Evolutionary conservation across 2,113 vertebrate genomes (phyloP).

Genomic region (Nothoprocta pentlandii): DNA sequence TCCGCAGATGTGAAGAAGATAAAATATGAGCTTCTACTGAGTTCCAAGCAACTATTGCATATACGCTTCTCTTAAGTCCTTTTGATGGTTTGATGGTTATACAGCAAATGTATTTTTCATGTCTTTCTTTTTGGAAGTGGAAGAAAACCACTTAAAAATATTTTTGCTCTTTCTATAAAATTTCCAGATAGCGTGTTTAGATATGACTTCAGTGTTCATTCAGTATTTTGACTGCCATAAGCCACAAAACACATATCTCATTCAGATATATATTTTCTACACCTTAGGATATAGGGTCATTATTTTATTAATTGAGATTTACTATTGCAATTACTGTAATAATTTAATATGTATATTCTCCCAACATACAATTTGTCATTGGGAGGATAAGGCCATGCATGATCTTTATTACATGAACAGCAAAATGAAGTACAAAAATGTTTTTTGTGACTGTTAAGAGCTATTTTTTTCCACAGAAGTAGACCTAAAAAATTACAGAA

Average conservation of each 20-base stretch:
- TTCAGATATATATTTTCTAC: background rate
- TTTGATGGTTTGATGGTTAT: background rate
- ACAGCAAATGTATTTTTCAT: background rate
- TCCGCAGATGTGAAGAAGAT: background rate
- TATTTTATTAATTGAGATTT: background rate
- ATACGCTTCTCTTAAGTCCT: background rate
- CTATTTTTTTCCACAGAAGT: background rate
- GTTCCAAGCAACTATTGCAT: background rate
- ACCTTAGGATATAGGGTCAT: background rate
- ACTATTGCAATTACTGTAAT: background rate
- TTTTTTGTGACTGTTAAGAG: background rate
- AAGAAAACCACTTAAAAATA: background rate
- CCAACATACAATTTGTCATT: background rate
- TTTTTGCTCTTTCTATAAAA: background rate
- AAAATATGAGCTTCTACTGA: background rate
- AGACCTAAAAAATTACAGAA: background rate
- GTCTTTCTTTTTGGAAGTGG: background rate
- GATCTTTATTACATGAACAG: background rate
- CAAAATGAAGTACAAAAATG: background rate
- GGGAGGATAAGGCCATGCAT: rapidly evolving
- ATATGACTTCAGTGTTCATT: background rate
- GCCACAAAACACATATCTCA: background rate
- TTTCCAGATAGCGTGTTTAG: background rate
- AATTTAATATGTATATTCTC: background rate
- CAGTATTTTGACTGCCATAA: background rate